Evolutionary conservation across 2,888 invertebrate genomes (phyloP).

Genomic region (Cerastis leucographa): DNA sequence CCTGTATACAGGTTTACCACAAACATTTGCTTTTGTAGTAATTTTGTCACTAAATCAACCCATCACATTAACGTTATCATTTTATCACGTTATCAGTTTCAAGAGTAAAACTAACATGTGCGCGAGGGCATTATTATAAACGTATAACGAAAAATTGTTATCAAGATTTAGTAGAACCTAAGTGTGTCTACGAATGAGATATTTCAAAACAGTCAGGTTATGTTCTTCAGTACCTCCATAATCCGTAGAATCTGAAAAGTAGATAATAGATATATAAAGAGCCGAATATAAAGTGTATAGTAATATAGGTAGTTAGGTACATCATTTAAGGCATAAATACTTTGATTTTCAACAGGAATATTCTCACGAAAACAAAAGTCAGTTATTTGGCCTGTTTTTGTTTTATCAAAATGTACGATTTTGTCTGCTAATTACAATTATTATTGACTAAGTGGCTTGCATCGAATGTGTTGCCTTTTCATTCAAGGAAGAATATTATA

Average conservation of each 20-base stretch:
- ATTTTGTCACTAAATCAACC: conserved; percentile 6
- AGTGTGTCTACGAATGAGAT: background rate
- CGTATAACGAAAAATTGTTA: background rate
- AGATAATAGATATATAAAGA: background rate
- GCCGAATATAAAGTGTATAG: background rate
- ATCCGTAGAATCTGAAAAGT: background rate
- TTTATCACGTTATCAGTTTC: conserved; percentile 24
- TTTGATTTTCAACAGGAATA: background rate
- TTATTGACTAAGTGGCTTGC: background rate
- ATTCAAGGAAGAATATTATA: background rate
- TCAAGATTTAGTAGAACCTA: background rate
- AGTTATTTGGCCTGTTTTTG: background rate
- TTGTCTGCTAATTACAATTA: background rate
- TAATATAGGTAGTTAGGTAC: too few relatives aligned
- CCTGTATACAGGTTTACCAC: background rate
- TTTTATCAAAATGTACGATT: background rate
- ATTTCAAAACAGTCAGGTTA: background rate
- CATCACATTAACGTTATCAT: background rate
- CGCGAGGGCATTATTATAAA: background rate
- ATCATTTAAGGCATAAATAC: too few relatives aligned
- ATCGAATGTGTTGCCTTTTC: background rate
- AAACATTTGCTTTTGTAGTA: background rate
- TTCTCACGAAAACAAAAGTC: background rate
- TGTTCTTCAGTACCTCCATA: background rate
- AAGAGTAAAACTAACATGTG: conserved; percentile 18